Evolutionary conservation across 2,888 invertebrate species (phyloP), one percentile per base, ranked within the genome.

Genomic region (Zygaena filipendulae): DNA sequence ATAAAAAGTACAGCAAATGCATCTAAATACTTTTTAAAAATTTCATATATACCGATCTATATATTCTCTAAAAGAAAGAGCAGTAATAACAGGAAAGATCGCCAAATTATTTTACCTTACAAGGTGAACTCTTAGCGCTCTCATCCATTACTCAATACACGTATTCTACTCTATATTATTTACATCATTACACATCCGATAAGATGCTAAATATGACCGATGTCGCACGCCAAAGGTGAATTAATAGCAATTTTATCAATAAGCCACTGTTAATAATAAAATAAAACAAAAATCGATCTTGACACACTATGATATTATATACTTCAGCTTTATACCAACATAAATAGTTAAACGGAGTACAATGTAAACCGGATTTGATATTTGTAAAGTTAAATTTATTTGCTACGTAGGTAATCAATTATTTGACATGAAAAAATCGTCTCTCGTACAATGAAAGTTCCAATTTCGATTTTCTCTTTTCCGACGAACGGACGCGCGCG

Each of bases 211-310:
- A 46, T 59, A 49, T 43, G 45, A 59, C 60, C 59, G 58, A 68
- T 62, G 61, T 59, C 66, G 64, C 67, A 55, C 59, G 48, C 47
- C 61, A 62, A 59, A n/a, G n/a, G 67, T 74, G 69, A 64, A 35
- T 58, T 59, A 52, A 52, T 56, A 71, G 72, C 72, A 59, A 71
- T 67, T 64, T 59, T 63, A 67, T 58, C 68, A 74, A 71, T 59
- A 75, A 79, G 74, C 75, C 69, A 70, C 72, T 68, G 60, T 59
- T 60, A 43, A 47, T 62, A n/a, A 63, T 49, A 66, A 72, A 74
- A 69, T 63, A 69, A 72, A 71, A 67, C 56, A 63, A 74, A 72
- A 59, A 67, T 69, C 68, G 71, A 75, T 72, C 59, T 55, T 43
- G 54, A 61, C 62, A 68, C 63, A 72, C 56, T 51, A 57, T 62